These are phyloP conservation scores for Cettia cetti DNA, from an alignment of 2,113 vertebrate genomes.

Conservation along the genomic window DNA sequence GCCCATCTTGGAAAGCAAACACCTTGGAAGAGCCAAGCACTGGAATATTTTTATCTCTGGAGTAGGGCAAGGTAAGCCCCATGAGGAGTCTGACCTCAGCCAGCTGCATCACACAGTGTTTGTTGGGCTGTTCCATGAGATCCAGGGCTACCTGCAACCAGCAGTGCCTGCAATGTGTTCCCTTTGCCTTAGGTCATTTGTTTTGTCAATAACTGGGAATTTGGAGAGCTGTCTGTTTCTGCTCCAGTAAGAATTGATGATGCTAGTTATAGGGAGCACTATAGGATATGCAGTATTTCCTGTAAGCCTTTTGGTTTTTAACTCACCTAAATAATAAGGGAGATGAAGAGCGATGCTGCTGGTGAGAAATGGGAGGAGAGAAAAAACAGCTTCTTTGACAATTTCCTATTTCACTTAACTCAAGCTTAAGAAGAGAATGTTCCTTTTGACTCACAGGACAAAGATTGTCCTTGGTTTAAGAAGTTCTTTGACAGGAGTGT, in stretches of 20 bases:
- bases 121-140: background rate
- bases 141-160: background rate
- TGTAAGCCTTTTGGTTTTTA: background rate
- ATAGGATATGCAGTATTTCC: background rate
- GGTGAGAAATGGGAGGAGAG: background rate
- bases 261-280: background rate
- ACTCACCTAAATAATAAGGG: background rate
- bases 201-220: background rate
- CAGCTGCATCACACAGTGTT: background rate
- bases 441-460: background rate
- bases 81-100: background rate
- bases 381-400: background rate
- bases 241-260: background rate
- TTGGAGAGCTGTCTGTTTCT: background rate
- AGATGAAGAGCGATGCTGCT: background rate
- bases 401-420: background rate
- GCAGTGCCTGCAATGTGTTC: background rate
- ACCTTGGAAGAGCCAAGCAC: background rate
- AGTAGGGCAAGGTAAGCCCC: background rate
- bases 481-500: background rate
- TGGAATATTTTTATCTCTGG: background rate
- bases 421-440: background rate
- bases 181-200: background rate
- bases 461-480: background rate
- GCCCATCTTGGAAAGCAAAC: background rate